Evolutionary conservation across 2,888 invertebrate species (phyloP).

Genomic region (Holacanthella duospinosa): DNA sequence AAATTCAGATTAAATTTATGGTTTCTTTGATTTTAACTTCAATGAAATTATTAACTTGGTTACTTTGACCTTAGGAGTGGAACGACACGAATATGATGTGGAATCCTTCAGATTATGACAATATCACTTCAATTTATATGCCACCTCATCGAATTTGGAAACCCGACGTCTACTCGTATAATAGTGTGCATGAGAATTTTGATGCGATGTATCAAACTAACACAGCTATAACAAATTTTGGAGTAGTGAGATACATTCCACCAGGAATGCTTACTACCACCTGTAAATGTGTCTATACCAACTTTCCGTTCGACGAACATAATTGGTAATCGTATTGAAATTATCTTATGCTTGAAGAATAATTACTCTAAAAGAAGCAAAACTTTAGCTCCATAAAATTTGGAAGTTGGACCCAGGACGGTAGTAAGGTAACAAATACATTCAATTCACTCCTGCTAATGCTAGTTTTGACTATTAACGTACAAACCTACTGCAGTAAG

Average conservation of each 20-base stretch:
- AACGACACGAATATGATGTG: not conserved
- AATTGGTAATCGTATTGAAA: not conserved
- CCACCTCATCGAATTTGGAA: not conserved
- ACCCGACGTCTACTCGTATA: not conserved
- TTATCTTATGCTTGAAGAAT: not conserved
- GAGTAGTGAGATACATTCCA: not conserved
- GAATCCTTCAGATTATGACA: not conserved
- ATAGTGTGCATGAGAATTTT: not conserved
- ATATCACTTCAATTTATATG: not conserved
- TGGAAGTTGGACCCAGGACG: slow-evolving; percentile 1
- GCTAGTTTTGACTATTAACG: too few relatives aligned
- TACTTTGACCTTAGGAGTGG: too few relatives aligned
- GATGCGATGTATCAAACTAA: not conserved
- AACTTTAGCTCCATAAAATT: not conserved
- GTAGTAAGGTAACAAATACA: not conserved
- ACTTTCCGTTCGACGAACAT: not conserved
- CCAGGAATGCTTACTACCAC: not conserved
- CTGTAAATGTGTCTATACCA: not conserved
- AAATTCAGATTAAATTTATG: too few relatives aligned
- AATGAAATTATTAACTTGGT: too few relatives aligned
- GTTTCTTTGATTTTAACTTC: too few relatives aligned
- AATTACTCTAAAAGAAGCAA: not conserved
- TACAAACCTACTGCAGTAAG: too few relatives aligned
- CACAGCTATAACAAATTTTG: not conserved
- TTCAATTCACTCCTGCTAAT: too few relatives aligned